A percentile compares a stretch with the other conserved stretches of the same genome.
These are phyloP conservation scores for Chelidonichthys spinosus DNA, from an alignment of 2,797 vertebrate species.

Conservation along the genomic window DNA sequence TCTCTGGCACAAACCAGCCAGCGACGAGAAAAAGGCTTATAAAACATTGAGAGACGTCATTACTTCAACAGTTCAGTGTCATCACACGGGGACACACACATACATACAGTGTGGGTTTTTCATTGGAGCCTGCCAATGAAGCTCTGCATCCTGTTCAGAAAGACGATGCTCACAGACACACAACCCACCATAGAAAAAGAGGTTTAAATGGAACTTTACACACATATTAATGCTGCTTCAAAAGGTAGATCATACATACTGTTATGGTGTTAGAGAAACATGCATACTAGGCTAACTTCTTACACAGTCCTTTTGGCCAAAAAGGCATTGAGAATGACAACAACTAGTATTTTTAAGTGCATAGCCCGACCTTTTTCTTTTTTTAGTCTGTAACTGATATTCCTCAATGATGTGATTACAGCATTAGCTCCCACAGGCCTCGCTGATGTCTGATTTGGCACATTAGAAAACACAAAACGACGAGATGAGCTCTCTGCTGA, in stretches of 20 bases:
- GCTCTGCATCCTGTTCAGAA: slow-evolving; percentile 87
- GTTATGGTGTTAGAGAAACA: slow-evolving; percentile 70
- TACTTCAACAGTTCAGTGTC: slow-evolving; percentile 47
- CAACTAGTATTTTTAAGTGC: slow-evolving; percentile 60
- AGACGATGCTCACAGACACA: slow-evolving; percentile 30
- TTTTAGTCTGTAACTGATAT: slow-evolving; percentile 23
- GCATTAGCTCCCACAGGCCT: slow-evolving; percentile 37
- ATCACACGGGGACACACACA: slow-evolving; percentile 45
- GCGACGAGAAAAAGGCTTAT: slow-evolving; percentile 13
- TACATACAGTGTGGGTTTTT: slow-evolving; percentile 64
- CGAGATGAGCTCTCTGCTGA: slow-evolving; percentile 4
- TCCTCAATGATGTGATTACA: slow-evolving; percentile 38
- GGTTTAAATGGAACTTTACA: slow-evolving; percentile 44
- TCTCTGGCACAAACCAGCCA: slow-evolving; percentile 55
- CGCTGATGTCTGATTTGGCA: slow-evolving; percentile 54
- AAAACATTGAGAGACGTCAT: slow-evolving; percentile 69
- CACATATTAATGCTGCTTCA: slow-evolving; percentile 48
- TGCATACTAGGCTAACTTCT: slow-evolving; percentile 66
- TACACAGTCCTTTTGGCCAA: slow-evolving; percentile 55
- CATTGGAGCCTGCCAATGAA: slow-evolving; percentile 87
- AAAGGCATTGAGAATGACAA: slow-evolving; percentile 71
- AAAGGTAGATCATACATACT: slow-evolving; percentile 52
- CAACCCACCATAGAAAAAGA: slow-evolving; percentile 47
- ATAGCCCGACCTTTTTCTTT: slow-evolving; percentile 47
- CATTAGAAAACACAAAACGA: slow-evolving; percentile 1